Conservation (phyloP, 2,888 invertebrate genomes). For the Linnaemya vulpina region DNA sequence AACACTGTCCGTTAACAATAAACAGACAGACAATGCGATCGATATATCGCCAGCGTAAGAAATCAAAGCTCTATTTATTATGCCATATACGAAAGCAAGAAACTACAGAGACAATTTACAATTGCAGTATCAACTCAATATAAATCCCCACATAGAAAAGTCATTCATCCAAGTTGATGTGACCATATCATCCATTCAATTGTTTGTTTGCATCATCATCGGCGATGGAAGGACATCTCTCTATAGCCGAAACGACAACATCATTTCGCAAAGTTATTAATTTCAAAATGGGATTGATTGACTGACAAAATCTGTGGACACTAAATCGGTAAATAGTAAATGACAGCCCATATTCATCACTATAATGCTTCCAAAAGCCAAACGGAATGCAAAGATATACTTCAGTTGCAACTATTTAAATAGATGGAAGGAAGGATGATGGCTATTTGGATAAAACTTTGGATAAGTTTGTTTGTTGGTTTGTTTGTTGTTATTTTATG, state of each 20-base stretch:
- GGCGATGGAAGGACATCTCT: slow-evolving; percentile 43
- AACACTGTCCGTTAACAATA: no score
- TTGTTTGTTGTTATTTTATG: slow-evolving; percentile 52
- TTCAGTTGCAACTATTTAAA: slow-evolving; percentile 2
- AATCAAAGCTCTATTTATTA: slow-evolving; percentile 68
- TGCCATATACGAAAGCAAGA: slow-evolving; percentile 22
- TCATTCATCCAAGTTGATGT: slow-evolving; percentile 49
- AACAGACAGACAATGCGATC: neutral
- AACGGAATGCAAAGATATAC: slow-evolving; percentile 38
- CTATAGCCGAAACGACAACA: slow-evolving; percentile 67
- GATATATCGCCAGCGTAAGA: slow-evolving; percentile 11
- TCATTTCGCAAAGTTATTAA: slow-evolving; percentile 77
- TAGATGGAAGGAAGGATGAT: slow-evolving; percentile 21
- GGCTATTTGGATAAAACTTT: neutral
- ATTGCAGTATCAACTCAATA: slow-evolving; percentile 53
- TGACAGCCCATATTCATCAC: slow-evolving; percentile 67
- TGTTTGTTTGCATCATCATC: slow-evolving; percentile 21
- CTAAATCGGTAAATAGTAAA: slow-evolving; percentile 71
- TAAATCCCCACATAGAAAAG: slow-evolving; percentile 43
- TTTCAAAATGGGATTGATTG: slow-evolving; percentile 78
- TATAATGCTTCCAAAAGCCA: slow-evolving; percentile 15
- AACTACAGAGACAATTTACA: slow-evolving; percentile 1
- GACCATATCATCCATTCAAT: slow-evolving; percentile 55
- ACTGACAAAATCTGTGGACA: slow-evolving; percentile 78
- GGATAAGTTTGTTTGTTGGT: slow-evolving; percentile 31